Base-by-base conservation (phyloP, 2,888 invertebrate genomes). In the Euclidia mi region DNA sequence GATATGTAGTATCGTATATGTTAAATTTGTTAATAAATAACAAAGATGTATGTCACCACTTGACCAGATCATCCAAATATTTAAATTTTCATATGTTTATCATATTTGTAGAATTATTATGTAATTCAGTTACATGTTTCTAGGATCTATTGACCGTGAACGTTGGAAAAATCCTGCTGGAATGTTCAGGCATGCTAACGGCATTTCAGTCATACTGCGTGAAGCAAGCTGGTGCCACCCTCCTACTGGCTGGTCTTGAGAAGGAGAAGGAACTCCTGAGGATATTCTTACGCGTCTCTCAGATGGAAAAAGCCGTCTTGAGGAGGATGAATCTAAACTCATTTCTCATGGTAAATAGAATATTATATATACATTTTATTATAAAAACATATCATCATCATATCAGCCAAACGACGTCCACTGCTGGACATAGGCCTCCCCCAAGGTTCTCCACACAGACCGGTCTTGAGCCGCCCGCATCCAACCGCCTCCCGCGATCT, bases 201-300 rank as follows among this genome's bases (percentile, higher is more conserved):
- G 98, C 98, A 31, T 99, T 99, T 88, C 98, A 99, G 91, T 98
- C 97, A 47, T 99, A 99, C 87, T 99, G 99, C 88, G 97, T 99
- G 29, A 96, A 98, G 70, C 99, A 99, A 95, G 98, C 98, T 47
- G 96, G 97, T 42, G 98, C 99, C 29, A 98, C 98, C 65, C 93
- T 98, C 48, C 94, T 98, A 35, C 91, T 99, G 67, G 98, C 98
- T 63, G 98, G 98, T 85, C 95, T 99, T 56, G 98, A 99, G 93
- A 98, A 98, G 91, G 99, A 99, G 85, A 98, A 98, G 89, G 99
- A 99, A 88, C 95, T 99, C 52, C 94, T 99, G 71, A 95, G 98
- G 87, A 98, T 99, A 91, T 99, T 99, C 91, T 95, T 99, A 56
- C 96, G 98, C 87, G 99, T 99, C 56, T 99, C 99, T 31, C 99